Percentiles rank a stretch among this genome's conserved stretches.
These are phyloP conservation scores for Amphilophus citrinellus DNA, from an alignment of 2,113 vertebrate genomes.

Conservation along the genomic window DNA sequence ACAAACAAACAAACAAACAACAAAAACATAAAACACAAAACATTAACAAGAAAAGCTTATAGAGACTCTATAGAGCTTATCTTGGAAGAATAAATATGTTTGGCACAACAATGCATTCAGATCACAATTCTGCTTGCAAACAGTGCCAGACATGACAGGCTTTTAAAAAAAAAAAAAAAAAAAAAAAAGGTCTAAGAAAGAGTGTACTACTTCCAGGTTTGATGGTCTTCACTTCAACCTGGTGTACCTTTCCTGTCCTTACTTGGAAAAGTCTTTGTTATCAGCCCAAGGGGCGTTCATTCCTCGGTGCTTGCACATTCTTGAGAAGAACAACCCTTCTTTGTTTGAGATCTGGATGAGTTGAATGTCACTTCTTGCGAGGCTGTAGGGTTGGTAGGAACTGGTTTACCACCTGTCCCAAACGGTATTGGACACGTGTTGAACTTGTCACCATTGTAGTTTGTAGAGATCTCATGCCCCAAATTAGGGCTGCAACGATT, in stretches of 20 bases:
- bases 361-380: conserved; percentile 12
- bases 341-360: not conserved
- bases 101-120: too few species aligned
- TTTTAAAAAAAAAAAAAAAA: too few species aligned
- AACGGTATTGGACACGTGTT: too few species aligned
- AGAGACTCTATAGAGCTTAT: too few species aligned
- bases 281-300: not conserved
- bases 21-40: too few species aligned
- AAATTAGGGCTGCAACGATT: too few species aligned
- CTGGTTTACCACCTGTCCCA: conserved; percentile 22
- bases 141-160: too few species aligned
- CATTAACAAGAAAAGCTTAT: too few species aligned
- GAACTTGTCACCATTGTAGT: not conserved
- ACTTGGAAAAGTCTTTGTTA: not conserved
- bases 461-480: not conserved
- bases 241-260: not conserved
- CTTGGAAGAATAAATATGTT: too few species aligned
- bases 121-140: too few species aligned
- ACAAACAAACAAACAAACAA: too few species aligned
- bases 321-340: conserved; percentile 16
- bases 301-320: not conserved
- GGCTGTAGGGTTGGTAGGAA: conserved; percentile 23
- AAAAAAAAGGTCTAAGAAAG: not conserved
- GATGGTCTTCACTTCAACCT: not conserved
- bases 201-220: not conserved